These are phyloP conservation scores for Apantesis nais DNA, from an alignment of 2,888 invertebrate species.

Conservation along the genomic window DNA sequence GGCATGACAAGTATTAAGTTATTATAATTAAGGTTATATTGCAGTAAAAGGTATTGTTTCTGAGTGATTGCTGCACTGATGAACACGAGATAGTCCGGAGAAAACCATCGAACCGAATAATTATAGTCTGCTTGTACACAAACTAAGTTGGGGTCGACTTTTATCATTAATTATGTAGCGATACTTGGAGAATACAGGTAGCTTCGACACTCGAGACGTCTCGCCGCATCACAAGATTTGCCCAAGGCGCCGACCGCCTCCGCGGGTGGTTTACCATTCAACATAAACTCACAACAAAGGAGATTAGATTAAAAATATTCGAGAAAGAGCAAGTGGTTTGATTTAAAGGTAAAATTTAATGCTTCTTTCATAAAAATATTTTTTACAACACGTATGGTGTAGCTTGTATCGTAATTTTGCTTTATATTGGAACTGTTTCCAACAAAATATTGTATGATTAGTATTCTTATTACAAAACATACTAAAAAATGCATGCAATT, in stretches of 20 bases:
- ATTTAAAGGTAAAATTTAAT: background rate
- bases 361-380: background rate
- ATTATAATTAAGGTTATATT: background rate
- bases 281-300: constrained; percentile 17
- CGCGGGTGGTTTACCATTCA: constrained; percentile 36
- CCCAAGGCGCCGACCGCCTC: constrained; percentile 38
- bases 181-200: constrained; percentile 64
- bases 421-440: background rate
- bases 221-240: constrained; percentile 58
- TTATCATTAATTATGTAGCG: constrained; percentile 66
- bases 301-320: constrained; percentile 11
- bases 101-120: constrained; percentile 24
- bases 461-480: constrained; percentile 10
- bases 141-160: constrained; percentile 28
- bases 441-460: background rate
- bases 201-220: constrained; percentile 78
- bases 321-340: constrained; percentile 10
- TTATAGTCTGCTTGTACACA: constrained; percentile 9
- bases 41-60: background rate
- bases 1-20: background rate
- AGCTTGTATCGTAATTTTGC: background rate
- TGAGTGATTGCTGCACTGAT: constrained; percentile 1
- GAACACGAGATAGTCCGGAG: background rate
- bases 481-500: constrained; percentile 24
- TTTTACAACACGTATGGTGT: background rate